These are phyloP conservation scores for Sylvilagus bachmani DNA, from an alignment of 2,113 vertebrate species.

Conservation along the genomic window DNA sequence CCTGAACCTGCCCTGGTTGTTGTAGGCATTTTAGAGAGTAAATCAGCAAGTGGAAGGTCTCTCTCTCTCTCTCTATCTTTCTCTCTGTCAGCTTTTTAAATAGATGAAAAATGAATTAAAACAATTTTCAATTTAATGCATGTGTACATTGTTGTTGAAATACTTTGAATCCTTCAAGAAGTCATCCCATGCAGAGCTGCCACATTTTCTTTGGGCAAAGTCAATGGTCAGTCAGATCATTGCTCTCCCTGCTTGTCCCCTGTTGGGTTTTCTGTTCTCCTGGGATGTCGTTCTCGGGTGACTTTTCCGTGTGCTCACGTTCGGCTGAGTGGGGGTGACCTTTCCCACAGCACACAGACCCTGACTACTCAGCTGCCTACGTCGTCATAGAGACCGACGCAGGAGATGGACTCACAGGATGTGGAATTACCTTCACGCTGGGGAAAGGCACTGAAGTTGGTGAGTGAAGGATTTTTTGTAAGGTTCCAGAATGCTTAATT, in stretches of 20 bases:
- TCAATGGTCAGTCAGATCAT: not conserved
- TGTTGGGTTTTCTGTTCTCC: not conserved
- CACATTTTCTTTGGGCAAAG: not conserved
- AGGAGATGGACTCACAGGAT: slow-evolving; percentile 85
- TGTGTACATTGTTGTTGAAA: not conserved
- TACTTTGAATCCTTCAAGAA: not conserved
- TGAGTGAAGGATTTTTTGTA: slow-evolving; percentile 77
- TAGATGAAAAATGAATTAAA: too few species aligned
- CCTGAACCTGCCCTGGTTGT: too few species aligned
- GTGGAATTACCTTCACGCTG: slow-evolving; percentile 92
- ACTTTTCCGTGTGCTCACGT: not conserved
- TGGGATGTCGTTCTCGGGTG: not conserved
- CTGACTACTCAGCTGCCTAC: slow-evolving; percentile 93
- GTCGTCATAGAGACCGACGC: slow-evolving; percentile 90
- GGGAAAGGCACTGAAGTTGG: slow-evolving; percentile 94
- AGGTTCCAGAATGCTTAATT: not conserved
- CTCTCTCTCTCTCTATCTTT: too few species aligned
- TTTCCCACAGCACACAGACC: slow-evolving; percentile 90
- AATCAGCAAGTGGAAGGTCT: too few species aligned
- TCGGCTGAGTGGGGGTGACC: not conserved
- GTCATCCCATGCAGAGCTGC: not conserved
- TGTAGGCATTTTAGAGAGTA: too few species aligned
- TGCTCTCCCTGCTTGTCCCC: not conserved
- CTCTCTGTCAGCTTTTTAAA: too few species aligned
- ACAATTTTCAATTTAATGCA: not conserved